phyloP scores from a whole-genome alignment of 1,140 invertebrate species.

The Saccostrea glomerata region DNA sequence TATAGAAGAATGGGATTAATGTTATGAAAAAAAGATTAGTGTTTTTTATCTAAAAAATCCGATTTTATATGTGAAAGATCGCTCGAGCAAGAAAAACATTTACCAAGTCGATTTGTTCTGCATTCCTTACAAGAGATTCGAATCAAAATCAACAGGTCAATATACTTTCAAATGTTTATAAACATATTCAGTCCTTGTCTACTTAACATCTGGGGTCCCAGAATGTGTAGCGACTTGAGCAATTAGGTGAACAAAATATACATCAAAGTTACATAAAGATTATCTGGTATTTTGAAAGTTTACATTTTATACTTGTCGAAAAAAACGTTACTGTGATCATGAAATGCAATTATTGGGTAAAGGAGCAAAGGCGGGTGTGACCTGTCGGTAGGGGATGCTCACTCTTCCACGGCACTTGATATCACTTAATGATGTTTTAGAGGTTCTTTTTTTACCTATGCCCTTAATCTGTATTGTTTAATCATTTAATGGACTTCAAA shows the following conservation, averaged over 20 bases:
- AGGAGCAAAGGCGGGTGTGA: too few species aligned
- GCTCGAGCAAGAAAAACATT: neutral
- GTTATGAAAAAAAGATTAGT: too few species aligned
- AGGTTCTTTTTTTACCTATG: too few species aligned
- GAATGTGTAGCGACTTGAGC: neutral
- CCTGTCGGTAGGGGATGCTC: too few species aligned
- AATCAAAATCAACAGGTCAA: neutral
- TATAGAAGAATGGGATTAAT: too few species aligned
- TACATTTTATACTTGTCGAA: neutral
- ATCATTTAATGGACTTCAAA: too few species aligned
- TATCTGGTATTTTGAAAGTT: neutral
- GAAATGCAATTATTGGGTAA: neutral
- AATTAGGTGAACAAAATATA: neutral
- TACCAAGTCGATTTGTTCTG: neutral
- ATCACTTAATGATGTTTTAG: too few species aligned
- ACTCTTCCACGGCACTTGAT: too few species aligned
- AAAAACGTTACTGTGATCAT: neutral
- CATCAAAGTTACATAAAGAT: neutral
- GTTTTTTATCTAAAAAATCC: neutral
- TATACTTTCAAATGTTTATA: neutral
- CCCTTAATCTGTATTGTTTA: too few species aligned
- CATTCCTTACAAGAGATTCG: neutral
- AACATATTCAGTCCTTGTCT: neutral
- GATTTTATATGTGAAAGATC: neutral
- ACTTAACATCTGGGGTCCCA: neutral